Conservation (phyloP, 2,888 invertebrate species). For the Caenorhabditis sinica region DNA sequence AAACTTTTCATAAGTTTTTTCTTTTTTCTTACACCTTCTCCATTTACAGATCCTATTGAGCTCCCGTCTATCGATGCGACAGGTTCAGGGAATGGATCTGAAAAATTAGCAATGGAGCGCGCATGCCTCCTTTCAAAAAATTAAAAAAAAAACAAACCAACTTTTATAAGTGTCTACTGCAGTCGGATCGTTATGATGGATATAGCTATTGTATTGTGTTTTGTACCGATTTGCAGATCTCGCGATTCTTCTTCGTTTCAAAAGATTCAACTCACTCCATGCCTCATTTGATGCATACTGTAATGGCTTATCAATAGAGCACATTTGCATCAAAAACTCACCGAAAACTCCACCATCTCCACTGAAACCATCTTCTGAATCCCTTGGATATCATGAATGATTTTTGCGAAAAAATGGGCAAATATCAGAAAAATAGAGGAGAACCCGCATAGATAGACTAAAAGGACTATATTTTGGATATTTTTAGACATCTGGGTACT, state of each 20-base stretch:
- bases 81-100: slow-evolving; percentile 23
- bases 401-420: slow-evolving; percentile 17
- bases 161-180: neutral
- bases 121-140: neutral
- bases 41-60: slow-evolving; percentile 31
- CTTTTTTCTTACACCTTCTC: slow-evolving; percentile 17
- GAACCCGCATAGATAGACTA: neutral
- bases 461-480: neutral
- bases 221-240: neutral
- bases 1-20: slow-evolving; percentile 11
- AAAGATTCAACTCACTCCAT: slow-evolving; percentile 29
- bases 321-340: neutral
- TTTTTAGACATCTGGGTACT: neutral
- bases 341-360: slow-evolving; percentile 38
- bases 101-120: neutral
- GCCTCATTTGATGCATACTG: slow-evolving; percentile 58
- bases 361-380: slow-evolving; percentile 17
- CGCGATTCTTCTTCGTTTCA: neutral
- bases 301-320: neutral
- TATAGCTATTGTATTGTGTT: neutral
- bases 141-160: neutral
- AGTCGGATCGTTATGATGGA: neutral
- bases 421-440: slow-evolving; percentile 1
- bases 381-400: slow-evolving; percentile 24
- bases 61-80: slow-evolving; percentile 10